These are phyloP conservation scores for Limanda limanda DNA, from an alignment of 2,113 vertebrate species.

Conservation along the genomic window DNA sequence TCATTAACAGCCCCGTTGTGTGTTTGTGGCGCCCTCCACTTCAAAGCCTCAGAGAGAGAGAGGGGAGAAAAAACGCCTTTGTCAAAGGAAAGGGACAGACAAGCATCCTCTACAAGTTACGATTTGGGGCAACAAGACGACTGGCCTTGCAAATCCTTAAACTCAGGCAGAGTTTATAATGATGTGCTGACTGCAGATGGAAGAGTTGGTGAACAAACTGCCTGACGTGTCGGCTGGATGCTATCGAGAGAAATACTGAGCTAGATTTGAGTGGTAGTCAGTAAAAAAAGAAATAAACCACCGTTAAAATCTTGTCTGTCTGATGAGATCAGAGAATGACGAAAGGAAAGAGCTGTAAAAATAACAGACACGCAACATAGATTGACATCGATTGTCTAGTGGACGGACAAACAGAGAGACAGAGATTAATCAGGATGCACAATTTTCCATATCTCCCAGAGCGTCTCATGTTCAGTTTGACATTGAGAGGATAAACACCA, in stretches of 20 bases:
- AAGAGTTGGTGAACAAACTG: not conserved
- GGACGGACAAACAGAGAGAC: slow-evolving; percentile 6
- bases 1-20: slow-evolving; percentile 71
- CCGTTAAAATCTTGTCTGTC: not conserved
- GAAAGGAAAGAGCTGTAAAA: not conserved
- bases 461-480: not conserved
- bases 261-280: not conserved
- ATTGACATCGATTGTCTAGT: not conserved
- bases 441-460: slow-evolving; percentile 8
- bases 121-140: slow-evolving; percentile 43
- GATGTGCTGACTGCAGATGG: slow-evolving; percentile 20
- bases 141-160: slow-evolving; percentile 29
- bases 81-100: slow-evolving; percentile 31
- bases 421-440: slow-evolving; percentile 20
- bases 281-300: not conserved
- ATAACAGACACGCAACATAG: not conserved
- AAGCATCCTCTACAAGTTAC: slow-evolving; percentile 45
- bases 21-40: slow-evolving; percentile 59
- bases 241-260: not conserved
- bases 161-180: slow-evolving; percentile 34
- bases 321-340: not conserved
- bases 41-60: slow-evolving; percentile 56
- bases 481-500: slow-evolving; percentile 59
- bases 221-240: not conserved
- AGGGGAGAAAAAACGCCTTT: slow-evolving; percentile 22